Percentiles rank a stretch among this genome's conserved stretches.
These are phyloP conservation scores for Lonchura striata DNA, from an alignment of 2,113 vertebrate genomes.

Conservation along the genomic window DNA sequence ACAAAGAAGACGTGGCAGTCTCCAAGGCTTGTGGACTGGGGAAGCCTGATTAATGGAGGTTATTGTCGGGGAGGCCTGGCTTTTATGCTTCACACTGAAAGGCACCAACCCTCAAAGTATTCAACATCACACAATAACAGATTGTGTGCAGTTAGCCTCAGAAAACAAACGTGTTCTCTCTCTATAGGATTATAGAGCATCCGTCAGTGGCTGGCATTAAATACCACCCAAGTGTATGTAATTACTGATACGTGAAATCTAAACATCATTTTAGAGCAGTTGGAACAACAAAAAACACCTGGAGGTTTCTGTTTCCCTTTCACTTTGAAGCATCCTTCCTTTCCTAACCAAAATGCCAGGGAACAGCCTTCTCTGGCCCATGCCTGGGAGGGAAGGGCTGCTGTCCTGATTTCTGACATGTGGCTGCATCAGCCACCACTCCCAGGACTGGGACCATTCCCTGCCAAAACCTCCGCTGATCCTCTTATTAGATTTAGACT, in stretches of 20 bases:
- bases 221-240: neutral
- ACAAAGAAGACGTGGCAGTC: neutral
- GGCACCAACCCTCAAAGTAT: conserved; percentile 29
- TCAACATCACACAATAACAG: conserved; percentile 42
- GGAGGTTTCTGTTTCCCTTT: neutral
- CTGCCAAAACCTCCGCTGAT: neutral
- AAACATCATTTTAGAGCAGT: neutral
- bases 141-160: conserved; percentile 42
- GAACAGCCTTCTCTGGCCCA: neutral
- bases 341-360: neutral
- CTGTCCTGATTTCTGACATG: neutral
- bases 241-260: neutral
- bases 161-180: conserved; percentile 49
- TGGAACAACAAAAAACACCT: neutral
- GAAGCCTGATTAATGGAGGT: conserved; percentile 58
- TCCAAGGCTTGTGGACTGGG: neutral
- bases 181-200: neutral
- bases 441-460: neutral
- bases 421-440: neutral
- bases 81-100: conserved; percentile 39
- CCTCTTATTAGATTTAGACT: neutral
- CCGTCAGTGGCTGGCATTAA: conserved; percentile 24
- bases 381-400: neutral
- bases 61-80: conserved; percentile 44
- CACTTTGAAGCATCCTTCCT: neutral